Evolutionary conservation across 2,797 vertebrate genomes (phyloP).

Genomic region (Coracias cyanogaster): DNA sequence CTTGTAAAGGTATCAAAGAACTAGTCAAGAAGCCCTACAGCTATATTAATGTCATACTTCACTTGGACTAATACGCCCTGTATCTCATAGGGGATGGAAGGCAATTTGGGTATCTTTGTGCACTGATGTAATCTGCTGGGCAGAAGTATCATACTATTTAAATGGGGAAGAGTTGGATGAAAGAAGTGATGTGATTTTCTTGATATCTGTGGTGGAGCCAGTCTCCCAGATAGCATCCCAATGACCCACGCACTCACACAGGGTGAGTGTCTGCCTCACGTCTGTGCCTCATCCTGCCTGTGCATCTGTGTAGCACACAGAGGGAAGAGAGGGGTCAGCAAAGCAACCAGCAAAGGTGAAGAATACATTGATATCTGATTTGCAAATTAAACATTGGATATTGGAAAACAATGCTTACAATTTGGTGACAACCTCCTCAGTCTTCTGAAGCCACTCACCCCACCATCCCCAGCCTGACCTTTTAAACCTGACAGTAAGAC

Average conservation of each 20-base stretch:
- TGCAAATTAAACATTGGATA: background rate
- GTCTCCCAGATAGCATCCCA: background rate
- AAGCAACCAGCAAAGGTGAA: background rate
- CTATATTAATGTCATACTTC: background rate
- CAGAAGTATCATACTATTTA: background rate
- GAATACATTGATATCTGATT: background rate
- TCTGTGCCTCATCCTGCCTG: background rate
- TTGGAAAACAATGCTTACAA: background rate
- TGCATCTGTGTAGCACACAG: accelerated
- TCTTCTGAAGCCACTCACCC: background rate
- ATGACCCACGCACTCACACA: background rate
- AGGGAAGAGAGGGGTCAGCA: background rate
- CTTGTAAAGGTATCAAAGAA: background rate
- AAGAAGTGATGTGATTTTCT: background rate
- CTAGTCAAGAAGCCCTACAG: background rate
- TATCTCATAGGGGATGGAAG: background rate
- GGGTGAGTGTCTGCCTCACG: too few species aligned
- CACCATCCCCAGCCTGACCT: background rate
- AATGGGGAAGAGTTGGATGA: background rate
- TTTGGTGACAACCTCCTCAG: background rate
- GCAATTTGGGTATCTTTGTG: background rate
- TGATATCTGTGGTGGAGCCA: accelerated
- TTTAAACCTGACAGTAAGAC: background rate
- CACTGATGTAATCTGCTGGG: background rate
- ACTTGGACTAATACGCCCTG: background rate